phyloP scores from a whole-genome alignment of 35 echinoderm and acorn worm genomes.

The Apostichopus californicus region DNA sequence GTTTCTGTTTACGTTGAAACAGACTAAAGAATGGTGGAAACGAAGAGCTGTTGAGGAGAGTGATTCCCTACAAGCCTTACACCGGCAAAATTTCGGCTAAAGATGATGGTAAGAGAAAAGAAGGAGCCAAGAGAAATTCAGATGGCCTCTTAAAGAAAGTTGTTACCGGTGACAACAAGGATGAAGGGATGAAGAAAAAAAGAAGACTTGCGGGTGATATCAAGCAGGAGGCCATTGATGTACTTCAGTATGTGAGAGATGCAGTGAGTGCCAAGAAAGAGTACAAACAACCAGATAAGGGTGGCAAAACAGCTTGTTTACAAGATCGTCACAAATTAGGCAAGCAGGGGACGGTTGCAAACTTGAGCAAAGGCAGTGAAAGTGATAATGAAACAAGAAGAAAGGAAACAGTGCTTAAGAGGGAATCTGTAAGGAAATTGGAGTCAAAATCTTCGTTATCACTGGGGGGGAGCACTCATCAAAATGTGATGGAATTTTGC shows the following conservation, averaged over 20 bases:
- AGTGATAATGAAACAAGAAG: too few relatives aligned
- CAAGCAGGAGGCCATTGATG: neutral
- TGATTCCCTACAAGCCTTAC: constrained; percentile 20
- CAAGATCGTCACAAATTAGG: too few relatives aligned
- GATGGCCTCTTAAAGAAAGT: neutral
- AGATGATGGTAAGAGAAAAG: too few relatives aligned
- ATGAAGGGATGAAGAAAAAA: neutral
- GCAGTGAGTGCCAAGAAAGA: neutral
- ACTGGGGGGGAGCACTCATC: too few relatives aligned
- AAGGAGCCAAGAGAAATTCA: neutral
- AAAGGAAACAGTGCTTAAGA: too few relatives aligned
- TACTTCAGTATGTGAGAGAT: neutral
- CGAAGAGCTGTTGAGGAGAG: constrained; percentile 34
- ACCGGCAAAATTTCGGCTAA: constrained; percentile 1
- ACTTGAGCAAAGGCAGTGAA: too few relatives aligned
- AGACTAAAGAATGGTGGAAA: constrained; percentile 38
- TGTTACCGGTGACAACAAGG: neutral
- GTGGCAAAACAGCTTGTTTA: neutral
- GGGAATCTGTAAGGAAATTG: too few relatives aligned
- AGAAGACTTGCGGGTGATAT: neutral
- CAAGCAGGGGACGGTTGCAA: too few relatives aligned
- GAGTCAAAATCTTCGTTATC: too few relatives aligned
- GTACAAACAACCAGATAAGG: neutral
- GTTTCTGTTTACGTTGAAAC: neutral
- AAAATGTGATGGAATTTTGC: neutral